Conservation (phyloP, 2,797 vertebrate species). For the Bothrops alternatus region DNA sequence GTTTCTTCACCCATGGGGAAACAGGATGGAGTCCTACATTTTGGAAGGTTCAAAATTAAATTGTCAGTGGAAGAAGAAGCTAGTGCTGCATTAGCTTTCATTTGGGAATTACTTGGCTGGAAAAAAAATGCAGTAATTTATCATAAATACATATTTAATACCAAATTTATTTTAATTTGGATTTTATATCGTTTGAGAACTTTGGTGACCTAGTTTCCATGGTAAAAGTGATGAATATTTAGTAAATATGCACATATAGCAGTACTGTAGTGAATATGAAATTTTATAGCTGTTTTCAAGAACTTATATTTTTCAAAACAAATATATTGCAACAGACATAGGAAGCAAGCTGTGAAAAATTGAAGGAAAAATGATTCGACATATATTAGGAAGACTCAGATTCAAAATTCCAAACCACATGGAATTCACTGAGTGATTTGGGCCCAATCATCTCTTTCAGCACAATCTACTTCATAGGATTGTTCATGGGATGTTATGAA, state of each 20-base stretch:
- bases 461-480: background rate
- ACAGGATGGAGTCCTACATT: background rate
- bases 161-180: slow-evolving; percentile 17
- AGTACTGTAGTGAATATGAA: background rate
- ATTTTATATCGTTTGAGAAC: slow-evolving; percentile 31
- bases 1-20: background rate
- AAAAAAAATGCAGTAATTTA: background rate
- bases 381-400: background rate
- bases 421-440: background rate
- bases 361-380: slow-evolving; percentile 10
- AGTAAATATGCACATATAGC: background rate
- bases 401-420: background rate
- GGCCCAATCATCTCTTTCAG: background rate
- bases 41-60: background rate
- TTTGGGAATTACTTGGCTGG: background rate
- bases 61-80: background rate
- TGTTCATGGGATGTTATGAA: background rate
- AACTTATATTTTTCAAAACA: slow-evolving; percentile 7
- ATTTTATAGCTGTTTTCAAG: background rate
- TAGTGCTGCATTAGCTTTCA: background rate
- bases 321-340: background rate
- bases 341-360: slow-evolving; percentile 30
- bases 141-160: slow-evolving; percentile 3
- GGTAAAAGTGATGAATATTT: slow-evolving; percentile 32
- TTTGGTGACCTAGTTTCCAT: slow-evolving; percentile 1